Base-by-base conservation (phyloP, 1,140 invertebrate genomes). In the Lucilia cuprina region DNA sequence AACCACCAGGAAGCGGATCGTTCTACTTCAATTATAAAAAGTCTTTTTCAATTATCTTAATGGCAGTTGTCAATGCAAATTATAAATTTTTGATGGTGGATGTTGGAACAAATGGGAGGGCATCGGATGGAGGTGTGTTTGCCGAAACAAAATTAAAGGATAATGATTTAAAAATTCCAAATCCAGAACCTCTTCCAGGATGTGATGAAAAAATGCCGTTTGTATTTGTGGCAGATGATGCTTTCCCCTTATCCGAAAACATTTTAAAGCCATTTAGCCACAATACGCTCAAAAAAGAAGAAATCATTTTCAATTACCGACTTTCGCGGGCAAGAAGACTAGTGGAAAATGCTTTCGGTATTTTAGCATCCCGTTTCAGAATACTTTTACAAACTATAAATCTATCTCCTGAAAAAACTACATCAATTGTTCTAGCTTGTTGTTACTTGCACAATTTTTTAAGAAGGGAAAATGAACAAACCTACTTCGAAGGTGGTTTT, bases 191-290 rank as follows among this genome's bases (percentile, higher is more conserved):
- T 84, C 84, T 91, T 74, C 86, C 86, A 85, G 86, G 84, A 49
- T 74, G 70, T 82, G 82, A 86, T 80, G 84, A 84, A n/a, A 82
- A 84, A 85, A 77, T 90, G 78, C 87, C 89, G 49, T 89, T 91
- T 85, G 86, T 90, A 35, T 86, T 93, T 87, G 86, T 93, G 34
- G 92, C 87, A 14, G 92, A 93, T 87, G 91, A 92, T 77, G 92
- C 92, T 65, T 94, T 93, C 88, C 87, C 91, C 47, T 65, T 93
- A 34, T 83, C 82, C 65, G 14, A 82, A 83, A 86, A 91, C 84
- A 82, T 93, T n/a, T 88, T 92, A 89, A 92, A 92, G 87, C 92
- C 92, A 74, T 93, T 87, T 87, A 84, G 85, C 34, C 87, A 85
- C 49, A 85, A 86, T 34, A 84, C 86, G 35, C 82, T 88, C 25